Base-by-base conservation (phyloP, 2,113 vertebrate genomes). In the Guaruba guarouba region DNA sequence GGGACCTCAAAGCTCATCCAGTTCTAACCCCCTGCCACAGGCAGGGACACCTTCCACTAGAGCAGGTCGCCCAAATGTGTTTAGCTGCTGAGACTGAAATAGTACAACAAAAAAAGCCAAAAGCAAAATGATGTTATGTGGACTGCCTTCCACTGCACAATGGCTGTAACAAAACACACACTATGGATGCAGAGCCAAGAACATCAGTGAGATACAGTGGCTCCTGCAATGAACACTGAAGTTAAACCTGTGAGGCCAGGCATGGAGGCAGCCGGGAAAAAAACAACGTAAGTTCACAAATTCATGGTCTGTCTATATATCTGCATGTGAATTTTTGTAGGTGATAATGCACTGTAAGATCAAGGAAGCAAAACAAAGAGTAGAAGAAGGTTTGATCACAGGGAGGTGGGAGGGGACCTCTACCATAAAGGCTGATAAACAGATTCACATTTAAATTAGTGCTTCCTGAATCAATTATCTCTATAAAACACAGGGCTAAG, bases 131-230 rank as follows among this genome's bases (percentile, higher is more conserved):
- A 14, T 27, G 4, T 28, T 22, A 35, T 13, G 2, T 7, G 31
- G 44, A 33, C 51, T 5, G 24, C 29, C 46, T 31, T 20, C 6
- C 19, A 5, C 2, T 7, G 80, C 35, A 27, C 5, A 2, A 37
- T 1, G 43, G 33, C 51, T 2, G 0, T 10, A 37, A 27, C 29
- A 46, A 12, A 67, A 13, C 33, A n/a, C n/a, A 13, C 52, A 6
- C 25, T 8, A 1, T 1, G 8, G 3, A 11, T 2, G 10, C 39
- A 33, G 0, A 37, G 74, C 37, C 15, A 6, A 13, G n/a, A 28
- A 10, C 10, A 33, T 11, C 82, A 18, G 0, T 4, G 63, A 24
- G 64, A 10, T 7, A 5, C 1, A 1, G 77, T 28, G 24, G 43
- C 31, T 15, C 35, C 43, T 49, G 63, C 49, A 20, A 1, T 0